Evolutionary conservation across 2,888 invertebrate species (phyloP).

Genomic region (Gortyna flavago): DNA sequence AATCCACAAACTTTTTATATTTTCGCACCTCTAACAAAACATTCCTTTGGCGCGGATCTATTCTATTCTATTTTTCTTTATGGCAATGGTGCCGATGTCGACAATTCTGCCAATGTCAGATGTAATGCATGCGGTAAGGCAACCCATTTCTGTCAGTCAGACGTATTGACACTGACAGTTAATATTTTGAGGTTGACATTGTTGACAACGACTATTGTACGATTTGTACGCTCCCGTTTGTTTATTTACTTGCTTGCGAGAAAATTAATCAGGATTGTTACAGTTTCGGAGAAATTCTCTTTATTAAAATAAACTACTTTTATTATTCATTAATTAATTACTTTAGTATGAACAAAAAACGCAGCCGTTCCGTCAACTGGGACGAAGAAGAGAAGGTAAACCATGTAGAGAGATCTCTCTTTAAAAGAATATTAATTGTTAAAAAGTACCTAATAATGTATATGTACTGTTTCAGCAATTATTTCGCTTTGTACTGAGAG

Average conservation of each 20-base stretch:
- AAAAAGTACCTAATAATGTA: too few relatives aligned
- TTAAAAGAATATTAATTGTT: fast-evolving
- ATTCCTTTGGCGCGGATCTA: background rate
- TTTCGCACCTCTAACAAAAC: background rate
- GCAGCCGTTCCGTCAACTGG: slow-evolving; percentile 10
- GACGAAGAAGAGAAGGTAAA: slow-evolving; percentile 14
- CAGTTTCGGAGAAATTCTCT: background rate
- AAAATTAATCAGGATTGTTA: background rate
- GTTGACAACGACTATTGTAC: background rate
- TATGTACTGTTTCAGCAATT: slow-evolving; percentile 12
- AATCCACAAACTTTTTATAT: background rate
- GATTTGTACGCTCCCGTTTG: background rate
- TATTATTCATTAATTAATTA: background rate
- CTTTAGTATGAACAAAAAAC: slow-evolving; percentile 14
- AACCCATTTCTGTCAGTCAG: background rate
- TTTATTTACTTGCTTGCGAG: background rate
- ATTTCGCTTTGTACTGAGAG: slow-evolving; percentile 6
- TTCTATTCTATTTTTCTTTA: too few relatives aligned
- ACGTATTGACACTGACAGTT: background rate
- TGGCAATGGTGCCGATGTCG: too few relatives aligned
- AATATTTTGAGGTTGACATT: background rate
- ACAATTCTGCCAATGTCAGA: too few relatives aligned
- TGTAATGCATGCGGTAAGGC: background rate
- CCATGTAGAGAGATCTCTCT: background rate
- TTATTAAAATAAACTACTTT: background rate